Evolutionary conservation across 2,888 invertebrate species (phyloP), one percentile per base, ranked within the genome.

Genomic region (Megamerina dolium): DNA sequence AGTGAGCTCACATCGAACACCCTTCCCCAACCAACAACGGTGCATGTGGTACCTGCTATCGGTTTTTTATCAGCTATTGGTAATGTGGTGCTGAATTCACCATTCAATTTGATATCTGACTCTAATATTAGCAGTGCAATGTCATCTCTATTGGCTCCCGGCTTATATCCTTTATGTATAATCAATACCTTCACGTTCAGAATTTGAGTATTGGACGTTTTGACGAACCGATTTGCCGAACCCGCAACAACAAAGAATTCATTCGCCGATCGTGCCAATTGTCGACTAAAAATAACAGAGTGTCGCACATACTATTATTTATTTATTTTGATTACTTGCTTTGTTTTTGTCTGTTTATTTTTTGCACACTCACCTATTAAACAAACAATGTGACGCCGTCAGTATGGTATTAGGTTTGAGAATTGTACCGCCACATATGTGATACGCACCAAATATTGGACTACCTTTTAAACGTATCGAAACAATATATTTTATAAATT

Each of bases 11-110:
- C 60, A 48, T 53, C 43, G 4, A 58, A 48, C 5, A 61, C 37
- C 3, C 54, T 50, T 6, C 61, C 61, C 61, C 61, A 61, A 26
- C 61, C 61, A 1, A 58, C 23, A 5, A 54, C 48, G 3, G 52
- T 55, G 41, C 62, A 62, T 3, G 26, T 1, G 0, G n/a, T 12
- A 1, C 52, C 54, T 0, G 41, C 5, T n/a, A 0, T 0, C 4
- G 53, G 29, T 5, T 33, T n/a, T 2, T 21, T 18, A 13, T 30
- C 10, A 19, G 45, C 20, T 9, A 48, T 10, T 9, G 23, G 13
- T 19, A 48, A 40, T 10, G n/a, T 32, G 3, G 31, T 6, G 12
- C 32, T 37, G 3, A 26, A 26, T 3, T 8, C 14, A 36, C 20
- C 20, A 26, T 47, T 43, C 33, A 37, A 32, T 8, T 5, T 8